Base-by-base conservation (phyloP, 2,113 vertebrate species). In the Hippocampus mohnikei region DNA sequence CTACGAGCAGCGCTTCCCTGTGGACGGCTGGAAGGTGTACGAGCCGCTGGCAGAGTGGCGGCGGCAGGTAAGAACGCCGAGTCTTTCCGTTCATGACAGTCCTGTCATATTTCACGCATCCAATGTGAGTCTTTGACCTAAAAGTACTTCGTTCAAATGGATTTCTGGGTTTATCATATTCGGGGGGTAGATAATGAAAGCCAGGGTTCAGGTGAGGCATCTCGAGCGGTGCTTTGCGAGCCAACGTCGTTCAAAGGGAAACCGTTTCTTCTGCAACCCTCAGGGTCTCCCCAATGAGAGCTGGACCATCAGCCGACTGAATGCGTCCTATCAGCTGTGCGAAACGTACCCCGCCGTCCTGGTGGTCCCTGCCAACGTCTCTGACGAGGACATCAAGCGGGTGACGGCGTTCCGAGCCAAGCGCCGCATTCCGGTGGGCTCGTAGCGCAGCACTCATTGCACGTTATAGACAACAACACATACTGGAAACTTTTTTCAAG, bases 261-360 rank as follows among this genome's bases (percentile, higher is more conserved):
- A 53, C 33, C 13, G 20, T 53, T 8, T 8, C n/a, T 8, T 27
- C 2, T 81, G 60, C 66, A 5, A 66, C 48, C 40, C 1, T 11
- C 79, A 99, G 97, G 95, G 97, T 59, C 93, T 99, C 59, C 97
- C 97, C 5, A 99, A 98, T 69, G 97, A 99, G 85, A 98, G 96
- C 83, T 99, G 97, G 97, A 94, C 93, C 84, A 94, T 99, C 89
- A 95, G 94, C 74, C 97, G 93, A 90, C 86, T 98, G 53, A 99
- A 99, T 91, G 94, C 84, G 86, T 93, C 66, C 72, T 98, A 95
- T 56, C 95, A 98, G 71, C 92, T 98, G 72, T 98, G 96, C 73
- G 96, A 98, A 77, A 97, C 96, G 0, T 99, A 99, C 15, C 97
- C 97, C 60, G 91, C 95, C 42, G 2, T 95, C 80, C 92, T 98